Base-by-base conservation (phyloP, 2,888 invertebrate genomes). In the Ypsolopha sequella region DNA sequence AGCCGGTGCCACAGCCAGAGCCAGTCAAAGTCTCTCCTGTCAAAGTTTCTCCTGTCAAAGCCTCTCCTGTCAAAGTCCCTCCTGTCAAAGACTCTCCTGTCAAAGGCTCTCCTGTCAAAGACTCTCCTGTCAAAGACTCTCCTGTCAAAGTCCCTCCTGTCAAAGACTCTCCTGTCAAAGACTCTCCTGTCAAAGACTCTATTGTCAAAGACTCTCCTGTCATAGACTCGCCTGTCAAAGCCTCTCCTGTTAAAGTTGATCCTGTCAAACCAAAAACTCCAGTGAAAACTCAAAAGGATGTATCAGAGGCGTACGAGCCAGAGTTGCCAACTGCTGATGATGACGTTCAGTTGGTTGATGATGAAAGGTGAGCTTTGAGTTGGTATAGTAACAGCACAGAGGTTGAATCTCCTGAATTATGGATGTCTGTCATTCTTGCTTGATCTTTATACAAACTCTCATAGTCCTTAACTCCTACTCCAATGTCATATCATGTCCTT, bases 251-350 rank as follows among this genome's bases (percentile, higher is more conserved):
- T 11, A 51, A 54, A 45, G 11, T 53, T 11, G 7, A 6, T 9
- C 33, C 33, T 34, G 41, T 33, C 3, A 48, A 36, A 35, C 54
- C 51, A 51, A 52, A 39, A 55, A 50, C 24, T 13, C 48, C 48
- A 9, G 13, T 33, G 48, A 8, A 24, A 24, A 35, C 8, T 36
- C 36, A 14, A 24, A 39, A 38, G 46, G 10, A 7, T n/a, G 11
- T 8, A 7, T 7, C 51, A 14, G 44, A n/a, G 14, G 11, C 34
- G 36, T 35, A 39, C 1, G 41, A 11, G n/a, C 39, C 46, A 14
- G 52, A 49, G 24, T 24, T 41, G 11, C 39, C 51, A 10, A 41
- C 34, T 24, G 24, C 35, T 33, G 51, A 41, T 33, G 51, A 51
- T 9, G 45, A 14, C 6, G 34, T 41, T 10, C n/a, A 48, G 48